A percentile compares a stretch with the other conserved stretches of the same genome.
phyloP scores from a whole-genome alignment of 2,797 vertebrate genomes.

The Okamejei kenojei region DNA sequence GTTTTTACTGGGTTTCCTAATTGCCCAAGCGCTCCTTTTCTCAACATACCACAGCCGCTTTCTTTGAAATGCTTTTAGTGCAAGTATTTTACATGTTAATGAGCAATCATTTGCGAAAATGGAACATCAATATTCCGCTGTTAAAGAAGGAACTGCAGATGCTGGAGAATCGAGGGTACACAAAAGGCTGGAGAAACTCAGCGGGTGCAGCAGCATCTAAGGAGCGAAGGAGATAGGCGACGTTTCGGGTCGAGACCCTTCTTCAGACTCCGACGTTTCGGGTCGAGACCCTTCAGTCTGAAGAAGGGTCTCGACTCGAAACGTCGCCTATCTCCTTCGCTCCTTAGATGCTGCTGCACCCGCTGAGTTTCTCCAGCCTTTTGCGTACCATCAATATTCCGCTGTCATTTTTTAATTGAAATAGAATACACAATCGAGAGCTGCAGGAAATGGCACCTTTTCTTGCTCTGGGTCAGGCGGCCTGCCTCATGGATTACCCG shows the following conservation, averaged over 20 bases:
- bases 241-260: no score
- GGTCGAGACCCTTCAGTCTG: no score
- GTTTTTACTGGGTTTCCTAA: background rate
- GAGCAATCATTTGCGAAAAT: background rate
- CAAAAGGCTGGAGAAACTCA: no score
- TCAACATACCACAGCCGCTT: background rate
- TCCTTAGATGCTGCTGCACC: no score
- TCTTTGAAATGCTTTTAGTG: slow-evolving; percentile 25
- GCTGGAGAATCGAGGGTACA: no score
- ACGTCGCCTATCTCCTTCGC: no score
- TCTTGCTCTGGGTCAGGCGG: background rate
- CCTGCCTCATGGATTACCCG: background rate
- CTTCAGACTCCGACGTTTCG: no score
- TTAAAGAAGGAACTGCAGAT: no score
- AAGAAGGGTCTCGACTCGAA: no score
- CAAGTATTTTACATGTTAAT: slow-evolving; percentile 20
- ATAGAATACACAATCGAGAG: slow-evolving; percentile 22
- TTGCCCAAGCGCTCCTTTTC: background rate
- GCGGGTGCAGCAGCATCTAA: no score
- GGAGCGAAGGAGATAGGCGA: no score
- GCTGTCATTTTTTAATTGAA: background rate
- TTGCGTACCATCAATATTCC: background rate
- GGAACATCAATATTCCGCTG: background rate
- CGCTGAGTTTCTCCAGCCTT: no score
- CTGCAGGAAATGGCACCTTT: background rate